A percentile compares a stretch with the other conserved stretches of the same genome.
phyloP scores from a whole-genome alignment of 1,140 invertebrate species.

The Paralvinella palmiformis region DNA sequence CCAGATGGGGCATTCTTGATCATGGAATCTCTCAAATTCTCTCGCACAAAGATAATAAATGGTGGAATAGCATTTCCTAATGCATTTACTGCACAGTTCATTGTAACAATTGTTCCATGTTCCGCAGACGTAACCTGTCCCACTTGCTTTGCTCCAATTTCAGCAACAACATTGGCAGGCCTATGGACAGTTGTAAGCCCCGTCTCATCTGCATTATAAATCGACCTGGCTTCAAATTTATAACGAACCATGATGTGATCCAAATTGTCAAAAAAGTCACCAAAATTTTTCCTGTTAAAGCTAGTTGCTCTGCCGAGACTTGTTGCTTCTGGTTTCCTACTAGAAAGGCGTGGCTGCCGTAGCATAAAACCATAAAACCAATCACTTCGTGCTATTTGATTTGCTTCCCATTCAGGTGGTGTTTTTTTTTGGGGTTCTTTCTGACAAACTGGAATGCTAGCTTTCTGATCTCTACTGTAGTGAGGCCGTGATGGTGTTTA shows the following conservation, averaged over 20 bases:
- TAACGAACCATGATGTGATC: constrained; percentile 23
- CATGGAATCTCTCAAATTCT: constrained; percentile 40
- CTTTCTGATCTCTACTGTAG: too few relatives aligned
- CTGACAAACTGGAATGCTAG: too few relatives aligned
- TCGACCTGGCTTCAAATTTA: constrained; percentile 29
- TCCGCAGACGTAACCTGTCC: constrained; percentile 49
- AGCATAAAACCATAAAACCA: constrained; percentile 46
- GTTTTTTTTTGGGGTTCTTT: too few relatives aligned
- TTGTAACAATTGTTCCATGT: constrained; percentile 40
- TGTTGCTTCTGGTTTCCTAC: constrained; percentile 47
- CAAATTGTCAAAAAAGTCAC: constrained; percentile 27
- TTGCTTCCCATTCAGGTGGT: too few relatives aligned
- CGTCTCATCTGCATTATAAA: constrained; percentile 54
- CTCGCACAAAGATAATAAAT: constrained; percentile 36
- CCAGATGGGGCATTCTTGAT: constrained; percentile 48
- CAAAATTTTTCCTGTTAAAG: constrained; percentile 50
- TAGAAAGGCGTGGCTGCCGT: constrained; percentile 45
- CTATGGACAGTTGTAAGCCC: constrained; percentile 51
- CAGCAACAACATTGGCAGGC: constrained; percentile 47
- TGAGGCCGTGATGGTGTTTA: too few relatives aligned
- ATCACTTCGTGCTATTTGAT: constrained; percentile 48
- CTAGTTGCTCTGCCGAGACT: constrained; percentile 49
- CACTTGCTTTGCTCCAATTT: constrained; percentile 47
- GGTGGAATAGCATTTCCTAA: constrained; percentile 33
- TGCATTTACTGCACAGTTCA: constrained; percentile 25